Evolutionary conservation across 2,888 invertebrate species (phyloP).

Genomic region (Trichacis sp.): DNA sequence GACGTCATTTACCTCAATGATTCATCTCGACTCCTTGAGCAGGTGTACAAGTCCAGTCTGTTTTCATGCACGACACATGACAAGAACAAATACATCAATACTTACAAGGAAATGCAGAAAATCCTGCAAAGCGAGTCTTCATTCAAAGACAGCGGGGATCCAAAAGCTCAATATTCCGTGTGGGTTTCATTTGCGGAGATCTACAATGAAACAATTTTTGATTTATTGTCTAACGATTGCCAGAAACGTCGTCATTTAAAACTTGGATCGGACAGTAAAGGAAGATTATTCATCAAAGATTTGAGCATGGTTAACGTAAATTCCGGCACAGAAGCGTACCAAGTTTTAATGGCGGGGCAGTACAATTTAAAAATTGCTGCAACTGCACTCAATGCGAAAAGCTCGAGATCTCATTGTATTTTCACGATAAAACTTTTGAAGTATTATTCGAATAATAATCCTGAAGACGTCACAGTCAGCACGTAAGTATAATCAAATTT

Average conservation of each 20-base stretch:
- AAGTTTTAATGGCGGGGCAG: constrained; percentile 84
- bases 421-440: constrained; percentile 87
- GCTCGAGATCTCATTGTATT: constrained; percentile 92
- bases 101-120: constrained; percentile 61
- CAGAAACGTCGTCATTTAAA: constrained; percentile 59
- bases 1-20: constrained; percentile 51
- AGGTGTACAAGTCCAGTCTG: constrained; percentile 56
- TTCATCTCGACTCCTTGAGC: constrained; percentile 52
- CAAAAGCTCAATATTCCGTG: constrained; percentile 67
- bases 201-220: constrained; percentile 90
- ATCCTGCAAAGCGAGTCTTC: constrained; percentile 58
- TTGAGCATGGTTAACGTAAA: constrained; percentile 74
- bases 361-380: constrained; percentile 85
- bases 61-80: constrained; percentile 56
- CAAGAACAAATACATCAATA: constrained; percentile 54
- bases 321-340: constrained; percentile 85
- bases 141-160: constrained; percentile 45
- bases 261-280: constrained; percentile 55
- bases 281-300: constrained; percentile 61
- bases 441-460: constrained; percentile 61
- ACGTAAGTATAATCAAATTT: constrained; percentile 52
- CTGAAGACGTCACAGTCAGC: constrained; percentile 60
- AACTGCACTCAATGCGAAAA: constrained; percentile 86
- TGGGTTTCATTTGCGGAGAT: constrained; percentile 94
- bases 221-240: constrained; percentile 75